These are phyloP conservation scores for Helicolenus hilgendorfi DNA, from an alignment of 2,797 vertebrate species.

Conservation along the genomic window DNA sequence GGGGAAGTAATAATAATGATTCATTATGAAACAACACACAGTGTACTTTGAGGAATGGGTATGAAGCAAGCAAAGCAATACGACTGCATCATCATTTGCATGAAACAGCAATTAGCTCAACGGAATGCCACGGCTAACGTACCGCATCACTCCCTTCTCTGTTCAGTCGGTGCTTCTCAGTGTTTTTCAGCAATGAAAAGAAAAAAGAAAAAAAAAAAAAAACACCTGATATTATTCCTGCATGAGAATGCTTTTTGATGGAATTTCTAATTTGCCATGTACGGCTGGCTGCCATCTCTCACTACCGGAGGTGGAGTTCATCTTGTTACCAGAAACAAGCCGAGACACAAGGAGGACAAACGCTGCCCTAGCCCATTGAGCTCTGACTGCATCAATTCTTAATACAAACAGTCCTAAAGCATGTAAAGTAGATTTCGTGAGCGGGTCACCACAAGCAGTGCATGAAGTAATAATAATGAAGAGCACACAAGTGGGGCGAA, in stretches of 20 bases:
- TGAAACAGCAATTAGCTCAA: constrained; percentile 62
- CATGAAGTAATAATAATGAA: constrained; percentile 24
- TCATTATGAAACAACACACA: constrained; percentile 36
- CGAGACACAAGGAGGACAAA: constrained; percentile 28
- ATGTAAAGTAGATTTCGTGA: constrained; percentile 1
- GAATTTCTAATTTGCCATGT: constrained; percentile 29
- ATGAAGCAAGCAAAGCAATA: constrained; percentile 37
- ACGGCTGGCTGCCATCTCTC: constrained; percentile 1
- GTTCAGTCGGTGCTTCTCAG: neutral
- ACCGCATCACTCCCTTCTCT: neutral
- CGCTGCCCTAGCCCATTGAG: neutral
- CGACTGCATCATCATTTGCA: constrained; percentile 52
- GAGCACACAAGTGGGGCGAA: neutral
- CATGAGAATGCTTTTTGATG: constrained; percentile 45
- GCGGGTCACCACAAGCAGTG: constrained; percentile 8
- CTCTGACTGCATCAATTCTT: neutral
- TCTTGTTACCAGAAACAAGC: constrained; percentile 45
- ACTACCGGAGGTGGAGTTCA: constrained; percentile 21
- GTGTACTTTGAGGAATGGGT: constrained; percentile 7
- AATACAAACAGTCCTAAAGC: neutral
- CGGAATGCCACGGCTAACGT: constrained; percentile 13
- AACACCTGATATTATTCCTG: constrained; percentile 25
- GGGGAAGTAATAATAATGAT: constrained; percentile 26
- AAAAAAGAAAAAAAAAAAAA: neutral
- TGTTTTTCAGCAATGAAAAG: neutral